Base-by-base conservation (phyloP, 2,888 invertebrate genomes). In the Morinoia aosen region DNA sequence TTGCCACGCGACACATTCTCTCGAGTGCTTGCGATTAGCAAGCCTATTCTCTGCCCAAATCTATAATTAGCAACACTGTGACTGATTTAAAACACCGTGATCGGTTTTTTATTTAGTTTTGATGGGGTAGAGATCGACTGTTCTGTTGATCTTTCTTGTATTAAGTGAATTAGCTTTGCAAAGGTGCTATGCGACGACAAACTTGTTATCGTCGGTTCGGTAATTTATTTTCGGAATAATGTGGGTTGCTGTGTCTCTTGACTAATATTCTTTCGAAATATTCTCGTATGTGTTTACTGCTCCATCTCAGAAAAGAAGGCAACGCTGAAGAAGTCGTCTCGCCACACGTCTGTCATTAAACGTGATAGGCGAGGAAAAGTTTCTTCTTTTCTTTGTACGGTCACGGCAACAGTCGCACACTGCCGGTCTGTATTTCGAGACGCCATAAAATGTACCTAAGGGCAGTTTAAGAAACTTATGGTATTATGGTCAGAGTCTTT, bases 391-490 rank as follows among this genome's bases (percentile, higher is more conserved):
- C 8, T 25, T 33, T 33, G 25, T 76, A 61, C 61, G 61, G 61
- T 61, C 61, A 61, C 25, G 76, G 76, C 76, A 76, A 76, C 19
- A 76, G 76, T 16, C 76, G 76, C 76, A 7, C 76, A 76, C 10
- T 76, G 76, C 76, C 33, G 76, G 76, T 33, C 76, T 76, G 76
- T 76, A 76, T 76, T 76, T 76, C 76, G 25, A 76, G 76, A 76
- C 76, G 25, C 76, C 25, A 76, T 76, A 90, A 40, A 48, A 90
- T 90, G 14, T 90, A 90, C 90, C 40, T 90, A 90, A 40, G 25
- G 90, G 90, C 90, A 90, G 90, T 90, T 48, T 90, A 90, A 90
- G 90, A 14, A 90, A 40, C 57, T 93, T 93, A 93, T 57, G 93
- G 56, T 57, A 93, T 93, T 57, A 93, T 93, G 57, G 93, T 93